A percentile compares a stretch with the other conserved stretches of the same genome.
Evolutionary conservation across 1,140 invertebrate species (phyloP).

Genomic region (Druon quercuslanigerum): DNA sequence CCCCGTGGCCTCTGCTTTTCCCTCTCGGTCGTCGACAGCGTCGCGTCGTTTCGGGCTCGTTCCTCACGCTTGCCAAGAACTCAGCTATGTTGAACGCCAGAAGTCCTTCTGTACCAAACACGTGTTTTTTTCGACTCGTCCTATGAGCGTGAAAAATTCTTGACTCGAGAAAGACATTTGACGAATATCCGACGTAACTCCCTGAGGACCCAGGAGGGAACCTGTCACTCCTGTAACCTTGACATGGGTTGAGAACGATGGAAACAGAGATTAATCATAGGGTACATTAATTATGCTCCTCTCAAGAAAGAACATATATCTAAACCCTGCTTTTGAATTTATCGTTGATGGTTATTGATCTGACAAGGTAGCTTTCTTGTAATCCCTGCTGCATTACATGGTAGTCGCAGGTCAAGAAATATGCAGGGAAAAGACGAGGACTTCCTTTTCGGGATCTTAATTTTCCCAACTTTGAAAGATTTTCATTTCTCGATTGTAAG

Average conservation of each 20-base stretch:
- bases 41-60: slow-evolving; percentile 12
- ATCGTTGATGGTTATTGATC: slow-evolving; percentile 8
- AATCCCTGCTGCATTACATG: neutral
- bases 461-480: neutral
- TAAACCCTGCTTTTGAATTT: slow-evolving; percentile 10
- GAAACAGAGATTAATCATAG: slow-evolving; percentile 26
- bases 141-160: slow-evolving; percentile 23
- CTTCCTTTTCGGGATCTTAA: too few relatives aligned
- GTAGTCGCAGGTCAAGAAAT: neutral
- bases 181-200: slow-evolving; percentile 22
- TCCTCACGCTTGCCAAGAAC: slow-evolving; percentile 29
- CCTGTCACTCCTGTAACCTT: slow-evolving; percentile 27
- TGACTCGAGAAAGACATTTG: neutral
- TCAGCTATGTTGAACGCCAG: slow-evolving; percentile 11
- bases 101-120: slow-evolving; percentile 4
- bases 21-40: slow-evolving; percentile 26
- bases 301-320: slow-evolving; percentile 28
- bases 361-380: slow-evolving; percentile 11
- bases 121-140: slow-evolving; percentile 20
- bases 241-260: slow-evolving; percentile 24
- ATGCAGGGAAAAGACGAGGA: neutral
- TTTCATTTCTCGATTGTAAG: neutral
- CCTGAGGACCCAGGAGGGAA: slow-evolving; percentile 21
- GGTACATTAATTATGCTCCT: slow-evolving; percentile 28
- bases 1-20: slow-evolving; percentile 31